Percentiles rank a stretch among this genome's conserved stretches.
Evolutionary conservation across 2,888 invertebrate genomes (phyloP).

Genomic region (Drosophila limbata): DNA sequence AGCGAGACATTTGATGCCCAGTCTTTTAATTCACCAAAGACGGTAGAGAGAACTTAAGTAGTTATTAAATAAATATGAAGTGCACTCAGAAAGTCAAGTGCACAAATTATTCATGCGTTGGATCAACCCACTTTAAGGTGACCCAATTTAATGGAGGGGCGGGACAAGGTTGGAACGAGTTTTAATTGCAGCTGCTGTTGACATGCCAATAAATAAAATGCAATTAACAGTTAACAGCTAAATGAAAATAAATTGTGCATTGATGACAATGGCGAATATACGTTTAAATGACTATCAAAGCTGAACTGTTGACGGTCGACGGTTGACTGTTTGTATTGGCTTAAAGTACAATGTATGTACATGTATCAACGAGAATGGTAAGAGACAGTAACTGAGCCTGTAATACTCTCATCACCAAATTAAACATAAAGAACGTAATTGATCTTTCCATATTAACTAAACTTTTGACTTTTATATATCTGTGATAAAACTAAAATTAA

Average conservation of each 20-base stretch:
- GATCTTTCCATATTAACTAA: too few species aligned
- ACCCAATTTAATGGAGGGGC: conserved; percentile 35
- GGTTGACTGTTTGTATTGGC: conserved; percentile 14
- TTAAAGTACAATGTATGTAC: neutral
- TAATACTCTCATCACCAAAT: neutral
- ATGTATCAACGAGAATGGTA: neutral
- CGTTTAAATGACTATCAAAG: conserved; percentile 20
- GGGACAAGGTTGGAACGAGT: conserved; percentile 19
- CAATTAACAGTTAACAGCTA: conserved; percentile 70
- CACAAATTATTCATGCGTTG: conserved; percentile 11
- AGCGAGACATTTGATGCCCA: neutral
- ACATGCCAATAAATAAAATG: conserved; percentile 79
- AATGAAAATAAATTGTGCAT: conserved; percentile 76
- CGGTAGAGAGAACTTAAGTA: neutral
- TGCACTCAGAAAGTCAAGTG: conserved; percentile 1
- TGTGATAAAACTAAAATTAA: too few species aligned
- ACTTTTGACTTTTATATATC: too few species aligned
- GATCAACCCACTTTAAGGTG: conserved; percentile 39
- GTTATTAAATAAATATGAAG: neutral
- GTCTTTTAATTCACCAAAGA: conserved; percentile 1
- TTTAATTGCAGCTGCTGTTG: conserved; percentile 74
- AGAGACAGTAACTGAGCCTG: neutral
- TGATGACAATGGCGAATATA: conserved; percentile 59
- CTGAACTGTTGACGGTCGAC: conserved; percentile 20
- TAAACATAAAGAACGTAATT: neutral